Conservation (phyloP, 2,797 vertebrate genomes). For the Cygnus olor region DNA sequence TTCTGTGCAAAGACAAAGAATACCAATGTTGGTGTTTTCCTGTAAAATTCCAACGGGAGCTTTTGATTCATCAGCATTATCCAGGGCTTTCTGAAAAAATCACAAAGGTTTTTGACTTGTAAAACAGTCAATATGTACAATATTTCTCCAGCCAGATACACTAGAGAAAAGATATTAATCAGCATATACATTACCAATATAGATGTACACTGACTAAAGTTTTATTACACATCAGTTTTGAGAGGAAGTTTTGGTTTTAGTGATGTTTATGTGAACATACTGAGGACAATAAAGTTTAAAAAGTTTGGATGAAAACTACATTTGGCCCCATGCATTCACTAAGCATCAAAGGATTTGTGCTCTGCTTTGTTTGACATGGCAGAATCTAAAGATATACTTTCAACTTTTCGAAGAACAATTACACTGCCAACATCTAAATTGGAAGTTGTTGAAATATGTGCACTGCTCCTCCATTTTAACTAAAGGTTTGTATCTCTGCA, state of each 20-base stretch:
- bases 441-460: background rate
- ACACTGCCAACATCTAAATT: conserved; percentile 9
- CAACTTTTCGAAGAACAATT: conserved; percentile 22
- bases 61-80: background rate
- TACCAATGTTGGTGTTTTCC: background rate
- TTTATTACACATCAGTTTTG: background rate
- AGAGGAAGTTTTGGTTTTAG: background rate
- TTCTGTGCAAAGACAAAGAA: background rate
- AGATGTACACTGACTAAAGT: background rate
- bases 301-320: background rate
- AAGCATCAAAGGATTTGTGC: background rate
- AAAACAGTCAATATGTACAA: background rate
- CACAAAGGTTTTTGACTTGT: background rate
- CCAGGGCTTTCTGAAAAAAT: background rate
- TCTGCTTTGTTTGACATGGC: background rate
- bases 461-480: background rate
- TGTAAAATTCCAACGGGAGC: background rate
- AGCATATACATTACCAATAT: background rate
- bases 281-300: background rate
- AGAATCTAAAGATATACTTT: conserved; percentile 17
- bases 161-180: background rate
- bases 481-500: background rate
- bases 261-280: background rate
- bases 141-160: background rate
- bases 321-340: background rate